Evolutionary conservation across 2,888 invertebrate species (phyloP), one percentile per base, ranked within the genome.

Genomic region (Acanthosepion pharaonis): DNA sequence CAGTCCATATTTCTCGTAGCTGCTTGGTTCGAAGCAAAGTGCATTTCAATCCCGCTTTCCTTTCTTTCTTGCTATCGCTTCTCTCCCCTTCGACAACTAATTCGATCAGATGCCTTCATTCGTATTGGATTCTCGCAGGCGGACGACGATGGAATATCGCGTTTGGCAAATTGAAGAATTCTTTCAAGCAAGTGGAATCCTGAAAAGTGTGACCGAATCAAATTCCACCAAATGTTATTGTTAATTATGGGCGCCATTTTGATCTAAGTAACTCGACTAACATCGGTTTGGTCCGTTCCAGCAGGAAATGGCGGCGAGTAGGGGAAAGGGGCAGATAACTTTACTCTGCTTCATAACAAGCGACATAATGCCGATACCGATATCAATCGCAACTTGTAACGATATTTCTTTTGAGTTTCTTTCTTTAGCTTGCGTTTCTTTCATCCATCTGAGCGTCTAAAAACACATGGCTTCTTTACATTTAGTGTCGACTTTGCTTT

Each of bases 121-220:
- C 78, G 33, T 78, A 33, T 78, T 78, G 33, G 78, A 78, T 78
- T 78, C 78, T 78, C 78, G 78, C 78, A 33, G 78, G 78, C 78
- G 78, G n/a, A 33, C 78, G 78, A 33, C n/a, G 15, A 78, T 18
- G 78, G 78, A 33, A 78, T 78, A 78, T 78, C n/a, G 78, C n/a
- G n/a, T 78, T 78, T 78, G n/a, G 78, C 78, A 78, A 78, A 78
- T 78, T 78, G 78, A 78, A n/a, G 78, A 78, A 78, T 78, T 78
- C 78, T 78, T 78, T 78, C 78, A 78, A 78, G 78, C 78, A 78
- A 78, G 78, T 78, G 78, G 78, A 78, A 78, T 78, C 78, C 78
- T 11, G 9, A 78, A 78, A 78, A 78, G 78, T 78, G 78, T 78
- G 78, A 78, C 78, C 78, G 78, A 78, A 78, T 78, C 78, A 78